Evolutionary conservation across 2,113 vertebrate species (phyloP).

Genomic region (Mobula hypostoma): DNA sequence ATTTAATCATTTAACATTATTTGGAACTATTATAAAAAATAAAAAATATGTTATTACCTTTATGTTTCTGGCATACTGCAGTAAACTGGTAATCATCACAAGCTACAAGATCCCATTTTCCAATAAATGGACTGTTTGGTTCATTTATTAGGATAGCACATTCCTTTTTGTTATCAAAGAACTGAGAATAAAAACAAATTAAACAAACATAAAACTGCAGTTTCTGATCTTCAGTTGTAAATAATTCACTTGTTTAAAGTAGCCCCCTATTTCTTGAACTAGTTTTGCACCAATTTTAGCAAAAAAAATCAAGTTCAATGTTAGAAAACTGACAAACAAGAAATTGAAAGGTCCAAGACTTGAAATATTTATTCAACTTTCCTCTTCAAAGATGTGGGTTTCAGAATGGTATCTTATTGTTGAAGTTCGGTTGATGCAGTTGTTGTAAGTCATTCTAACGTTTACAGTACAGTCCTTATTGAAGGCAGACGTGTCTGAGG

Average conservation of each 20-base stretch:
- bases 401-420: not conserved
- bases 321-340: not conserved
- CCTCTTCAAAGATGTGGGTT: not conserved
- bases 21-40: not conserved
- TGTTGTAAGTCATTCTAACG: not conserved
- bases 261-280: not conserved
- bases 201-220: not conserved
- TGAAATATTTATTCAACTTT: not conserved
- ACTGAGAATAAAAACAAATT: constrained; percentile 51
- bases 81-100: constrained; percentile 63
- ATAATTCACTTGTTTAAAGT: not conserved
- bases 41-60: constrained; percentile 56
- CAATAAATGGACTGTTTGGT: constrained; percentile 64
- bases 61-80: constrained; percentile 71
- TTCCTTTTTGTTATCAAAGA: constrained; percentile 57
- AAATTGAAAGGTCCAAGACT: not conserved
- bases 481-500: not conserved
- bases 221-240: not conserved
- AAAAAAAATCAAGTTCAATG: not conserved
- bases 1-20: not conserved
- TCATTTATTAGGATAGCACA: constrained; percentile 74
- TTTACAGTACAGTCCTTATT: not conserved
- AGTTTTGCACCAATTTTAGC: not conserved
- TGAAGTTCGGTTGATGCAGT: not conserved
- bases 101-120: constrained; percentile 82